Evolutionary conservation across 1,140 invertebrate species (phyloP), one percentile per base, ranked within the genome.

Genomic region (Drosophila lowei): DNA sequence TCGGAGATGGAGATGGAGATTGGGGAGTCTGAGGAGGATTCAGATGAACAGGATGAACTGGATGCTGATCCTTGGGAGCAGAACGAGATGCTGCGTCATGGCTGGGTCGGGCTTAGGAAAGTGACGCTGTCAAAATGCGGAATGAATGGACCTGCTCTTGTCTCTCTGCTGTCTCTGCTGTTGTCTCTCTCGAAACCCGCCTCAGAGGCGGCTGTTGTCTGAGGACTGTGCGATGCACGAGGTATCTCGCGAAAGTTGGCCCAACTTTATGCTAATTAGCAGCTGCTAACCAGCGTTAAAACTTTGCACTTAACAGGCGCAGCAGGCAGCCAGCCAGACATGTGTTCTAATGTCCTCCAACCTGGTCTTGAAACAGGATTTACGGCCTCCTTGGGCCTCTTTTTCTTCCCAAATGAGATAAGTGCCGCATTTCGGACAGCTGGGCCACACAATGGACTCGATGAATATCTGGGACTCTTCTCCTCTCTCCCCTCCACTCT

Each of bases 251-350:
- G 38, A 57, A 76, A 86, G 61, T 74, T 73, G 47, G 30, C 30
- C 59, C 49, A 78, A 86, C 83, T 88, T 83, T 79, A 86, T 88
- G 83, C 83, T 86, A 86, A 86, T 86, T 86, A 86, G 81, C 68
- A 64, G 74, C 77, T 80, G 74, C 70, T 71, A 72, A 71, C 58
- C 62, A 75, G 55, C 62, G 55, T 71, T 47, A 53, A 72, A 72
- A 79, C 66, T 84, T 77, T 85, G 62, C 50, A 75, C 72, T 75
- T 67, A 75, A 52, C 72, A 43, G 41, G 43, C 49, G 16, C 25
- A 43, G 48, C 23, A 30, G 53, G 15, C 44, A 16, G 16, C 1
- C 44, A 46, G 6, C 16, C 44, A 38, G 52, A 71, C 66, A 71
- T 71, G 47, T 71, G 66, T 42, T 71, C 67, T 52, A 60, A 71